A percentile compares a stretch with the other conserved stretches of the same genome.
These are phyloP conservation scores for Calyptommatus sinebrachiatus DNA, from an alignment of 2,113 vertebrate genomes.

Conservation along the genomic window DNA sequence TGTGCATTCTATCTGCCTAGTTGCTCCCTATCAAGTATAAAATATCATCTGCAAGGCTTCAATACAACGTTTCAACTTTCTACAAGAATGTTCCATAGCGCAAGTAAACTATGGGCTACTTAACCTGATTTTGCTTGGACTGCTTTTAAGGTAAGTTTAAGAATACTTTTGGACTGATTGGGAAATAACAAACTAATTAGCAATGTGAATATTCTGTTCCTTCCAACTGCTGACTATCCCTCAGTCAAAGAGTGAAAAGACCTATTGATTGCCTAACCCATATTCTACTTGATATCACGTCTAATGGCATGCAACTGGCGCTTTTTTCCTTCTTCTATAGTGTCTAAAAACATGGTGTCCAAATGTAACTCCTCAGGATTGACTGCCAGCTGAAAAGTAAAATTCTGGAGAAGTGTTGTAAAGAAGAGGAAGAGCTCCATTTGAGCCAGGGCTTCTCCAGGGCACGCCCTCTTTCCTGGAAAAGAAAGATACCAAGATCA, in stretches of 20 bases:
- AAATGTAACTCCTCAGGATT: constrained; percentile 18
- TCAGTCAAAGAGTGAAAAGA: background rate
- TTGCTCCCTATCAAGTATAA: no score
- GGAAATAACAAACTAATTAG: no score
- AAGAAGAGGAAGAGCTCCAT: constrained; percentile 61
- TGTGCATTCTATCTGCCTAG: no score
- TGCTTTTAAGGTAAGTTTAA: no score
- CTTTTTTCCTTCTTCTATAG: fast-evolving
- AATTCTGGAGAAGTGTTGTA: constrained; percentile 56
- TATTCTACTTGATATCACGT: background rate
- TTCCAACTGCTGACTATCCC: no score
- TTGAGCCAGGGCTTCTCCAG: constrained; percentile 50
- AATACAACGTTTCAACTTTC: no score
- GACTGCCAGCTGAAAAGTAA: constrained; percentile 16
- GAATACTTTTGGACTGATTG: no score
- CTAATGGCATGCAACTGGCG: constrained; percentile 15
- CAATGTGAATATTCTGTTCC: no score
- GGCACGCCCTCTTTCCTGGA: constrained; percentile 59
- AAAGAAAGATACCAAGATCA: background rate
- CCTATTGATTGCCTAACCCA: background rate
- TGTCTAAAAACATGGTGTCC: background rate
- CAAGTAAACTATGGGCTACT: no score
- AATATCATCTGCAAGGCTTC: no score
- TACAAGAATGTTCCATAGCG: no score
- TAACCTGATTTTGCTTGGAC: no score